Conservation (phyloP, 2,797 vertebrate genomes). For the Calcarius lapponicus region DNA sequence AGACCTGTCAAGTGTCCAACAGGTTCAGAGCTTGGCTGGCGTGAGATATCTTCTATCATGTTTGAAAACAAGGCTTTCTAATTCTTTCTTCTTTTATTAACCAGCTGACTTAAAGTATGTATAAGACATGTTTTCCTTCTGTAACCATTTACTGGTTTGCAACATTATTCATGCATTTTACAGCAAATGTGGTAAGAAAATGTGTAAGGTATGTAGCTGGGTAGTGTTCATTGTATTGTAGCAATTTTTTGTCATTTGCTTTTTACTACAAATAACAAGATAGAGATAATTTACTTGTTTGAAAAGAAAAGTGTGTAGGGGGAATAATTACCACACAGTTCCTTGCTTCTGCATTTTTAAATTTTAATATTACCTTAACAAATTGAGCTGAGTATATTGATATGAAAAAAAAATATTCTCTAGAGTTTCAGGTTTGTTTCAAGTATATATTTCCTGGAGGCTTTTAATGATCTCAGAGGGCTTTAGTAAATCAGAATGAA, state of each 20-base stretch:
- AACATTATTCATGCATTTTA: background rate
- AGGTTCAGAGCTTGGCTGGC: background rate
- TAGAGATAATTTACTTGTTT: constrained; percentile 41
- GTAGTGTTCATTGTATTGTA: background rate
- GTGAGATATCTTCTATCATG: background rate
- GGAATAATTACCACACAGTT: background rate
- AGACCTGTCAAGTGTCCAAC: constrained; percentile 2
- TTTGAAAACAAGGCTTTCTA: background rate
- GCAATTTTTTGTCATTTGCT: constrained; percentile 12
- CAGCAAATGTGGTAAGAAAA: constrained; percentile 11
- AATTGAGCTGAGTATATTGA: constrained; percentile 40
- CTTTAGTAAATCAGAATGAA: constrained; percentile 42
- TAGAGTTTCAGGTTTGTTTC: constrained; percentile 43
- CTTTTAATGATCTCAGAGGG: constrained; percentile 27
- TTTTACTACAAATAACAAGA: background rate
- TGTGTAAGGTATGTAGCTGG: background rate
- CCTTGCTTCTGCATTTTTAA: constrained; percentile 21
- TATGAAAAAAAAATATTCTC: constrained; percentile 14
- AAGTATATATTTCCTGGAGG: background rate
- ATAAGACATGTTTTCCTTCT: background rate
- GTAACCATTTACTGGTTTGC: background rate
- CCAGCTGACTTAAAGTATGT: constrained; percentile 12
- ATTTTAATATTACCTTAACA: constrained; percentile 55
- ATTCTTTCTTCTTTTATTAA: background rate
- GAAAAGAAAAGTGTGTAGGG: background rate